Evolutionary conservation across 2,113 vertebrate species (phyloP), one percentile per base, ranked within the genome.

Genomic region (Glaucidium brasilianum): DNA sequence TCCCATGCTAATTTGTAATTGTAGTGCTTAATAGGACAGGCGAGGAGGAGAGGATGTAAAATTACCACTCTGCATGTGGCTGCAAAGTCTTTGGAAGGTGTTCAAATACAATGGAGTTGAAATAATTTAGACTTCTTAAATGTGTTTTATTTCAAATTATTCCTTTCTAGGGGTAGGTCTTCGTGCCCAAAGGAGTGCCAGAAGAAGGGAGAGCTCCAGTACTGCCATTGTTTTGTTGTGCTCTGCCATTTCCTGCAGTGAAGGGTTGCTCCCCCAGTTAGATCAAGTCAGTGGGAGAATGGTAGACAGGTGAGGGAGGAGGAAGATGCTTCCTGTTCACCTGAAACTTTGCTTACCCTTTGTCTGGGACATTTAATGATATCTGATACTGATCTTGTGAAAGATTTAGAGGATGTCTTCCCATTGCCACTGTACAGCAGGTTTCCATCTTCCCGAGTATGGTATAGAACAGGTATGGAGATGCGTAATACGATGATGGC

Each of bases 401-500:
- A 89, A 67, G 84, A 78, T 91, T 80, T 47, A 34, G 72, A 56
- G 58, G 50, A 32, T 81, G 47, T 34, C 41, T 47, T 63, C 19
- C 41, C 11, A 3, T 12, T 88, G 72, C 30, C 32, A 8, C 39
- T 41, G 8, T 32, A 45, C n/a, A 55, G 67, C 17, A 73, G 20
- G 25, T 58, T 88, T 77, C 37, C 43, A 43, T n/a, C 18, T 92
- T 67, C 17, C 47, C 1, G 0, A 32, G 18, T 7, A 22, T n/a
- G 15, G 27, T 34, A 17, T 32, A 32, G 43, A 35, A 68, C 30
- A 55, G 37, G 15, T 29, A 19, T 1, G 4, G 21, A n/a, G 10
- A 18, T 11, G 1, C 37, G 30, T 41, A 62, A n/a, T 32, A 37
- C 0, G 1, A 15, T 25, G 56, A 26, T 85, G 35, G n/a, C 23